These are phyloP conservation scores for Idris sp. DNA, from an alignment of 1,140 invertebrate genomes.

Conservation along the genomic window DNA sequence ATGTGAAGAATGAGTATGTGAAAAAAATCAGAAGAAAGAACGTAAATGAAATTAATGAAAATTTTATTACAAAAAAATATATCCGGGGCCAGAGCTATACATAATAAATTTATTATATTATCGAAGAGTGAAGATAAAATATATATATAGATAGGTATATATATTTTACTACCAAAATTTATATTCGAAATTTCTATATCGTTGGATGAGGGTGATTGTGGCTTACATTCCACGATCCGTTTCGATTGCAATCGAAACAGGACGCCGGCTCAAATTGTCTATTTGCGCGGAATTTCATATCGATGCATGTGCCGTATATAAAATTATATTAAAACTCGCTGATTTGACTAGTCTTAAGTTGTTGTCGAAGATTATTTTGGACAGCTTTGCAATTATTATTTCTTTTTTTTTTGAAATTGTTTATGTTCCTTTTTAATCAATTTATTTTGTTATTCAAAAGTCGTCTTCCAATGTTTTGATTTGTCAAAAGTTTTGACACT, in stretches of 20 bases:
- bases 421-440: not conserved
- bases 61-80: constrained; percentile 66
- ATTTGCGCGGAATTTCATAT: constrained; percentile 62
- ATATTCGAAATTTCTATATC: constrained; percentile 78
- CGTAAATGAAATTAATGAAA: constrained; percentile 28
- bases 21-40: constrained; percentile 22
- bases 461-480: constrained; percentile 36
- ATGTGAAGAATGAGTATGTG: not conserved
- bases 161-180: constrained; percentile 78
- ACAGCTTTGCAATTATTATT: constrained; percentile 6
- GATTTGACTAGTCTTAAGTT: constrained; percentile 48
- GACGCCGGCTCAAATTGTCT: constrained; percentile 64
- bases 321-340: constrained; percentile 48
- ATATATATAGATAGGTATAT: constrained; percentile 62
- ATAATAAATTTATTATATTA: constrained; percentile 73
- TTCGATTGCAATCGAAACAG: constrained; percentile 55
- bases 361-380: constrained; percentile 25
- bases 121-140: constrained; percentile 60
- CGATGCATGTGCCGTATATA: constrained; percentile 46
- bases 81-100: constrained; percentile 77
- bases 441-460: constrained; percentile 11
- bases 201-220: constrained; percentile 72
- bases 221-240: constrained; percentile 76
- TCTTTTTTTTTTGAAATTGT: not conserved
- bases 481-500: constrained; percentile 20